phyloP scores from a whole-genome alignment of 2,113 vertebrate genomes.

The Platycercus adscitus region DNA sequence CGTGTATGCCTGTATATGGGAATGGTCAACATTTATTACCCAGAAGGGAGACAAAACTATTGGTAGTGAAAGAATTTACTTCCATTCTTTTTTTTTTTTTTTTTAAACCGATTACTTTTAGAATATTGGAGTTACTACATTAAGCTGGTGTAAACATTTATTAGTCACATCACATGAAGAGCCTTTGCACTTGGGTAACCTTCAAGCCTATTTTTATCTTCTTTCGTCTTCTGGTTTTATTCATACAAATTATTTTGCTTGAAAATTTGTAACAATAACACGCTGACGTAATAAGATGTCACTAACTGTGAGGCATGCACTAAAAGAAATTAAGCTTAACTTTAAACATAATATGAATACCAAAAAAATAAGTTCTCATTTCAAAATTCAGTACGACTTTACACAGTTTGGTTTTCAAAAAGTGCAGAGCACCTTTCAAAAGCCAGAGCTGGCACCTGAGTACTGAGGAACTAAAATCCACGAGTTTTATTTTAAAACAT shows the following conservation, averaged over 20 bases:
- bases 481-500: neutral
- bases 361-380: neutral
- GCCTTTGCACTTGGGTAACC: neutral
- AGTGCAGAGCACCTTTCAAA: neutral
- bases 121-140: neutral
- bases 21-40: neutral
- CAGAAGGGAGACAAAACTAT: neutral
- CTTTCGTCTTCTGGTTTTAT: neutral
- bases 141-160: slow-evolving; percentile 16
- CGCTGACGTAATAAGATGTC: neutral
- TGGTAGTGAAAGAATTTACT: neutral
- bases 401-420: neutral
- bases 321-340: neutral
- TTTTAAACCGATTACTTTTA: neutral
- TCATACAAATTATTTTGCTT: neutral
- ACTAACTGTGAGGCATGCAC: neutral
- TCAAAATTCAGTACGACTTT: neutral
- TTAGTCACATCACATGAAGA: neutral
- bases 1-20: neutral
- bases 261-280: neutral
- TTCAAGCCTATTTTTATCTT: neutral
- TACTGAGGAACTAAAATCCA: neutral
- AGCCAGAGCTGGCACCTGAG: neutral
- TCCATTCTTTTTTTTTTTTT: neutral
- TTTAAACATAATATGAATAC: neutral